Base-by-base conservation (phyloP, 2,797 vertebrate genomes). In the Sarcophilus harrisii region DNA sequence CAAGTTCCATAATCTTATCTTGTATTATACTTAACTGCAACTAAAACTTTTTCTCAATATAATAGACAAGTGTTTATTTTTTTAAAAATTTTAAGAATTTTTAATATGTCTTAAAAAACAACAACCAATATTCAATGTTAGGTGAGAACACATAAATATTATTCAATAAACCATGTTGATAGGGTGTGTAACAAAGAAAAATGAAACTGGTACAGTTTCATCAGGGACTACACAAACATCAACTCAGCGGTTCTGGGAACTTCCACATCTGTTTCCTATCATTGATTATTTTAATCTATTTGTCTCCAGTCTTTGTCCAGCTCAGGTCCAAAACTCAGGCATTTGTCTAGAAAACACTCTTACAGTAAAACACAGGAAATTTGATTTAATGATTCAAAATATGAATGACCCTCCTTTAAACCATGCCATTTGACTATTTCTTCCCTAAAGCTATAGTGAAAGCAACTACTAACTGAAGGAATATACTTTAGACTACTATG, bases 231-330 rank as follows among this genome's bases (percentile, higher is more conserved):
- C 97, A 96, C 91, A 97, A 95, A 96, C 59, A 97, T 95, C 81
- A 95, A 94, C 57, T 97, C 55, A 94, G 93, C 93, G 96, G 87
- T 95, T 94, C 93, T 66, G 92, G 60, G 45, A 96, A 97, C 52
- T 92, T 97, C 38, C 92, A 96, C 92, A 98, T 96, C 95, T 97
- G 96, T 94, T 97, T 95, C 59, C 94, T 96, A 90, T 92, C 93
- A 96, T 16, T 97, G 52, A 96, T 97, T 93, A 97, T 93, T 97
- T 97, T 94, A 95, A 96, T 94, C 66, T 96, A 90, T 90, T 94
- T 90, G 57, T 95, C 94, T 97, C 95, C 91, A 95, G 58, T 96
- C 96, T 96, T 95, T 96, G 92, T 96, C 92, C 54, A 94, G 49
- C 57, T 30, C 59, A 94, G 91, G 81, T 96, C 95, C 92, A 97